Evolutionary conservation across 2,113 vertebrate genomes (phyloP).

Genomic region (Gadus chalcogrammus): DNA sequence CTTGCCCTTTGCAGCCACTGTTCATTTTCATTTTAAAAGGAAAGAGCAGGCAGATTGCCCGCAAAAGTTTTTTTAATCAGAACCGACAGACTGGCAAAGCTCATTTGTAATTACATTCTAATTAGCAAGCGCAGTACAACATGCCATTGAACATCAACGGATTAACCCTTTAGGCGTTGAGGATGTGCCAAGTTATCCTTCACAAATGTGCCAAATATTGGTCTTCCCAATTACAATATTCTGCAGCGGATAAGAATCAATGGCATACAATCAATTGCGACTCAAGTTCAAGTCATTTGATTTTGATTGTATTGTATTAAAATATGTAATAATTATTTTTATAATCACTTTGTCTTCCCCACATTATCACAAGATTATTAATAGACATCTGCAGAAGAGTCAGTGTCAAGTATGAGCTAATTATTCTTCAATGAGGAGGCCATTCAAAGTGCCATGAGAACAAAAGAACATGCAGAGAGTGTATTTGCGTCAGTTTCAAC

Average conservation of each 20-base stretch:
- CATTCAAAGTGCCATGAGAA: conserved; percentile 39
- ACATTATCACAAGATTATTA: conserved; percentile 58
- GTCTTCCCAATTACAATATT: conserved; percentile 21
- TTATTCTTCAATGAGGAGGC: conserved; percentile 55
- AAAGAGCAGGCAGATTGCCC: conserved; percentile 66
- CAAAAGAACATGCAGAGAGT: conserved; percentile 47
- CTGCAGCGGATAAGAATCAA: conserved; percentile 52
- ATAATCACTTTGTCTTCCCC: conserved; percentile 55
- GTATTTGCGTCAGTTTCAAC: conserved; percentile 32
- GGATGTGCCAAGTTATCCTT: conserved; percentile 33
- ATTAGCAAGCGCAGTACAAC: conserved; percentile 73
- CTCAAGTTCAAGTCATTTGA: conserved; percentile 50
- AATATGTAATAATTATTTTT: conserved; percentile 51
- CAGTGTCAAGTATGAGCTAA: conserved; percentile 56
- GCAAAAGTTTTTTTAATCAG: conserved; percentile 72
- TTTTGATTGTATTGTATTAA: conserved; percentile 41
- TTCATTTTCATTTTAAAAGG: conserved; percentile 69
- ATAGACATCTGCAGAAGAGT: conserved; percentile 45
- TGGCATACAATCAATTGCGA: conserved; percentile 38
- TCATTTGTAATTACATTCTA: conserved; percentile 72
- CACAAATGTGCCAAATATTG: conserved; percentile 34
- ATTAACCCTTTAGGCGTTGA: conserved; percentile 64
- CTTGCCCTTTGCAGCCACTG: conserved; percentile 48
- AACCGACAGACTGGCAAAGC: conserved; percentile 66
- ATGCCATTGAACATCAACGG: conserved; percentile 72